These are phyloP conservation scores for Calameuta filiformis DNA, from an alignment of 2,888 invertebrate genomes.

Conservation along the genomic window DNA sequence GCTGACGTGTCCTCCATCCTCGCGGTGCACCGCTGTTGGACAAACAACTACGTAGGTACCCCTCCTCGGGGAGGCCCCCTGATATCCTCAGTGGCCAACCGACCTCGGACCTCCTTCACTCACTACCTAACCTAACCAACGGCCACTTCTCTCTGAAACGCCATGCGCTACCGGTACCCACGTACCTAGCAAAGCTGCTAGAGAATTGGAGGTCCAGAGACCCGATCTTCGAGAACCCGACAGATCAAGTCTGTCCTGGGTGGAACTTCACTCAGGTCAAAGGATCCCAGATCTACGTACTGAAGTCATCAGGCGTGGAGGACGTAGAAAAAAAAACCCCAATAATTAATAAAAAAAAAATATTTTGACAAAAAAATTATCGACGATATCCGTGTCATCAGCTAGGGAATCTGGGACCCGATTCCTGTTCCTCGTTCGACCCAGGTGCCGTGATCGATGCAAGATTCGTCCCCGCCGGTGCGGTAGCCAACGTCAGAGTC, in stretches of 20 bases:
- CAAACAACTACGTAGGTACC: conserved; percentile 29
- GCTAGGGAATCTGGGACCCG: not conserved
- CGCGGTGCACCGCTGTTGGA: conserved; percentile 22
- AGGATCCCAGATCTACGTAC: not conserved
- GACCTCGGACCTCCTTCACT: conserved; percentile 28
- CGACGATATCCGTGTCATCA: not conserved
- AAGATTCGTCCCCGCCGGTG: conserved; percentile 15
- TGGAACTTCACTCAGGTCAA: not conserved
- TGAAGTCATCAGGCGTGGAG: not conserved
- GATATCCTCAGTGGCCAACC: conserved; percentile 52
- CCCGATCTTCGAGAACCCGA: not conserved
- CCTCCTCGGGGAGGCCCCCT: conserved; percentile 27
- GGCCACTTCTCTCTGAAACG: not conserved
- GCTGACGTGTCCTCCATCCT: not conserved
- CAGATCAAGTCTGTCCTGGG: not conserved
- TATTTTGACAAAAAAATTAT: not conserved
- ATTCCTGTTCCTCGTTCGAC: not conserved
- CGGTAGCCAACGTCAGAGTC: conserved; percentile 10
- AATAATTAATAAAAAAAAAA: not conserved
- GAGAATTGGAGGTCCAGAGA: not conserved
- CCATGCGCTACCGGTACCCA: not conserved
- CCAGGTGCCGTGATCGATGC: not conserved
- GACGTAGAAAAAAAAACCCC: not conserved
- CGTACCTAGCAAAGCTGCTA: not conserved
- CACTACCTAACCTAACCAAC: not conserved